Base-by-base conservation (phyloP, 2,113 vertebrate species). In the Syngnathus scovelli region DNA sequence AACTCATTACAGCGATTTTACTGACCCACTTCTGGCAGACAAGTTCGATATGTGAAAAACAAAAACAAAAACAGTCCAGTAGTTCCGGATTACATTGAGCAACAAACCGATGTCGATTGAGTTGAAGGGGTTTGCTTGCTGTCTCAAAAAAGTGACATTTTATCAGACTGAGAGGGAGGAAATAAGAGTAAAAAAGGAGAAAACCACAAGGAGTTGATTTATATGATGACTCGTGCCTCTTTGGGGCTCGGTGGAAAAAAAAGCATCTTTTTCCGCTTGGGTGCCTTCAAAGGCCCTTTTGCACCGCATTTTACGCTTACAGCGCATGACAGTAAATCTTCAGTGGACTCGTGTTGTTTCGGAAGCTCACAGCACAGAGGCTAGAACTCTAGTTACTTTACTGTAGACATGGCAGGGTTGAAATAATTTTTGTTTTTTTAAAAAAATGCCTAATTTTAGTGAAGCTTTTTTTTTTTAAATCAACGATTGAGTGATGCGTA, bases 11-110 rank as follows among this genome's bases (percentile, higher is more conserved):
- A 68, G 54, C 46, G 64, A 83, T 79, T 36, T 78, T 74, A 67
- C 52, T 86, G 89, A 83, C 86, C 86, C 60, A 73, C 64, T 87
- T 89, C 73, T 37, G 36, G 41, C 44, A 44, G 61, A 62, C 61
- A 44, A 62, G 11, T 62, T 44, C 61, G 39, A 62, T 27, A 27
- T 21, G 16, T 1, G 21, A 64, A 56, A 52, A 64, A 15, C 37
- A 54, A n/a, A 39, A 55, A 61, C 38, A 66, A 76, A 51, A 51
- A 39, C 52, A 19, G 38, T 27, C 27, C 27, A 12, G 21, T 64
- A 13, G 10, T 7, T 41, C 21, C 10, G 7, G 41, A n/a, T 23
- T n/a, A n/a, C n/a, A n/a, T n/a, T n/a, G n/a, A 44, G 21, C 55
- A 58, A 58, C 55, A 16, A 18, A 58, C 13, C 55, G 5, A 44